Conservation (phyloP, 2,888 invertebrate genomes). For the Agriopis aurantiaria region DNA sequence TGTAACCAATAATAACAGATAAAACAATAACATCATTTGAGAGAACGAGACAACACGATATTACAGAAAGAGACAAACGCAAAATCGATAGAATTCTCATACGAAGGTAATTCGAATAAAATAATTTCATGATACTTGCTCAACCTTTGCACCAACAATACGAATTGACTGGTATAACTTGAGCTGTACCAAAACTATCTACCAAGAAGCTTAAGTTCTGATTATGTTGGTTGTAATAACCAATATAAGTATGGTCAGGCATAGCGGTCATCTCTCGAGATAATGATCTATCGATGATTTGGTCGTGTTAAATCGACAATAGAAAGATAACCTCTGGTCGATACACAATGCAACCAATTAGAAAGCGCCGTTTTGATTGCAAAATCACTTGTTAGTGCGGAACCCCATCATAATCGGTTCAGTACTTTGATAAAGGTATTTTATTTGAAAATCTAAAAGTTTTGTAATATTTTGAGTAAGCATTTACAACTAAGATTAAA, state of each 20-base stretch:
- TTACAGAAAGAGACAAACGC: slow-evolving; percentile 60
- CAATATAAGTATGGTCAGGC: slow-evolving; percentile 53
- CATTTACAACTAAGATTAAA: background rate
- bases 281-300: slow-evolving; percentile 85
- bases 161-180: slow-evolving; percentile 15
- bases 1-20: slow-evolving; percentile 70
- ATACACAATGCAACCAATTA: slow-evolving; percentile 82
- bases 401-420: slow-evolving; percentile 3
- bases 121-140: slow-evolving; percentile 85
- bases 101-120: slow-evolving; percentile 84
- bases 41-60: slow-evolving; percentile 62
- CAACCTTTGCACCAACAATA: slow-evolving; percentile 57
- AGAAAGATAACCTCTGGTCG: slow-evolving; percentile 69
- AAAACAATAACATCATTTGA: slow-evolving; percentile 82
- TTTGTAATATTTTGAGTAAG: background rate
- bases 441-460: background rate
- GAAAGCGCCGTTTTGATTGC: slow-evolving; percentile 47
- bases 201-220: background rate
- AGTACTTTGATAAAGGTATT: background rate
- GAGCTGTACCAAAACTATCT: slow-evolving; percentile 52
- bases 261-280: slow-evolving; percentile 78
- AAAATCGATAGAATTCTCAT: slow-evolving; percentile 83
- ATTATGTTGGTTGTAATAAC: slow-evolving; percentile 31
- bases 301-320: slow-evolving; percentile 83
- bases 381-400: slow-evolving; percentile 15